Evolutionary conservation across 2,113 vertebrate genomes (phyloP), one percentile per base, ranked within the genome.

Genomic region (Sisor rabdophorus): DNA sequence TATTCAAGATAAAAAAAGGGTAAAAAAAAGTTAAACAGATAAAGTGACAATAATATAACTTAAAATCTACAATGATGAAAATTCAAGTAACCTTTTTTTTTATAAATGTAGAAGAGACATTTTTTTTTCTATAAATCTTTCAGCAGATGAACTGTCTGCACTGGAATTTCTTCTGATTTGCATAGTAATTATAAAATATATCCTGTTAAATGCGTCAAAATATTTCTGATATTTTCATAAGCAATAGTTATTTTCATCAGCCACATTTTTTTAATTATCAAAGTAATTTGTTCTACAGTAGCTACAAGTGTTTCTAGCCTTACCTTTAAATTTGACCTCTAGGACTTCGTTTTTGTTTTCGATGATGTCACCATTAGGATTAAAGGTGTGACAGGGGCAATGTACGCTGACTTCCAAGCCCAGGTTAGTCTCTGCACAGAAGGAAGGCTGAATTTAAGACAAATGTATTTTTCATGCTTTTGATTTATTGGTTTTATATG

Each of bases 351-450:
- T 91, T 82, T 93, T 83, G 28, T 94, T 95, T 86, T 97, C 95
- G 55, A 94, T 88, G 56, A 98, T 96, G 83, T 96, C 95, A 4
- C 96, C 95, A 0, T 98, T 98, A 48, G 95, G 91, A 83, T 93
- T 95, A 87, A 98, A 96, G 75, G 95, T 97, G 89, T 98, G 94
- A 83, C 96, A 98, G 54, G 96, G 96, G 83, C 96, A 98, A 36
- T 98, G 96, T 72, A 98, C 95, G 67, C 95, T 98, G 81, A 98
- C 95, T 89, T 98, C 96, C 92, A 98, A 89, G 79, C 96, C 96
- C 24, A 95, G 90, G 82, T 97, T 98, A 78, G 94, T 95, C 80
- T 96, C 96, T 98, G 90, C 77, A 83, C 12, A 40, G 30, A 28
- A 2, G 55, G 48, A 79, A n/a, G 54, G 64, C 4, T 53, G 0